Base-by-base conservation (phyloP, 2,888 invertebrate species). In the Euzophera pinguis region DNA sequence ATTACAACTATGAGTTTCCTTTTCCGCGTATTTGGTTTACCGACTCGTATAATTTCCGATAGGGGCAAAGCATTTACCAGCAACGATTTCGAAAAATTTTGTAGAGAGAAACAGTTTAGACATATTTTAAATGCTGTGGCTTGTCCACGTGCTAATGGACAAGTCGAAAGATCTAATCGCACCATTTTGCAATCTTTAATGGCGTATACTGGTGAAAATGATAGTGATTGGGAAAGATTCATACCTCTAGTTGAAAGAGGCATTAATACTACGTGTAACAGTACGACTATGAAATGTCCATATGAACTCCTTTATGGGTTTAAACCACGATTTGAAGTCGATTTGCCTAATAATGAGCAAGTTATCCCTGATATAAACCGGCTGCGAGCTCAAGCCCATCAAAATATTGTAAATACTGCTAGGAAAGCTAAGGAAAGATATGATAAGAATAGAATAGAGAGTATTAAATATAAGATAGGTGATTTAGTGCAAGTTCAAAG, bases 121-220 rank as follows among this genome's bases (percentile, higher is more conserved):
- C 50, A 51, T n/a, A 17, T 51, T 22, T 13, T 42, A 8, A 43
- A 51, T 13, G 50, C 50, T 6, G 50, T 51, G 0, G 42, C 50
- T 22, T 27, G 39, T 9, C 50, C 50, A 8, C 17, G 50, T 1
- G 43, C 50, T 3, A 51, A 51, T 17, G 50, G 50, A 0, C 50
- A 51, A 13, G 43, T 51, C 1, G 50, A 51, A 32, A 14, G 50
- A 7, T 34, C 22, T 7, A 51, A 51, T 27, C 17, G 43, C 6
- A 43, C 43, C 0, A 12, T 51, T 10, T 12, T 51, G 17, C 39
- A 42, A 10, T 10, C 43, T 1, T 17, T 51, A 9, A 34, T 41
- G 7, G 37, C 43, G 10, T 42, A 29, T 43, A 10, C 9, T 17
- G 43, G 50, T 1, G 17, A 51, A 4, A 13, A 43, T 1, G 13